Evolutionary conservation across 2,113 vertebrate genomes (phyloP), one percentile per base, ranked within the genome.

Genomic region (Urocolius indicus): DNA sequence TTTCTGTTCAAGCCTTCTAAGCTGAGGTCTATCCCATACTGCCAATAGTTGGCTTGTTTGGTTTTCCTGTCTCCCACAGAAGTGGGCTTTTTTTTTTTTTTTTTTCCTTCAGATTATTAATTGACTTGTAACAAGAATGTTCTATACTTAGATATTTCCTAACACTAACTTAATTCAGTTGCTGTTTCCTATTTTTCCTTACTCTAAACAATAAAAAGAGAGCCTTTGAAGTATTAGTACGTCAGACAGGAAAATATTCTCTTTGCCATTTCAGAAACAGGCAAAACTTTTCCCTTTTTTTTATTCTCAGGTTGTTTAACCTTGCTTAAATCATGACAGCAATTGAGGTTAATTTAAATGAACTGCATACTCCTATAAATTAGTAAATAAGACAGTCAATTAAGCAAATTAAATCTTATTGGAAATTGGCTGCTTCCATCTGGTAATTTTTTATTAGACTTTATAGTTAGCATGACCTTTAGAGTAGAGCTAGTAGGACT

Each of bases 341-440:
- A 96, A 95, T 84, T 94, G 94, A 94, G 87, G 92, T 96, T 97
- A 97, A 96, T 97, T 96, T 93, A 89, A 96, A 96, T 95, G 83
- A 94, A 92, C 95, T 93, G 48, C 85, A 95, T 78, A 95, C 55
- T 93, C 81, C 89, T 87, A 97, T 97, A 95, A 96, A 97, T 97
- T 97, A 97, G 89, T 96, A 97, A 97, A 96, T 96, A 97, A 96
- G 95, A 94, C 92, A 96, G 96, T 96, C 94, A 96, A 96, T 96
- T 96, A 96, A 92, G 65, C 82, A 75, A 96, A 96, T 96, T 96
- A 97, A 85, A 95, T 95, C 95, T 90, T 96, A 96, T 89, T 97
- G 93, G 67, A 96, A 95, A 94, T 90, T 94, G 94, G 73, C 94
- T 95, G 75, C 94, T 96, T 73, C 95, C 96, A 96, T 96, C 96